phyloP scores from a whole-genome alignment of 2,888 invertebrate species.

The Ecliptopera silaceata region DNA sequence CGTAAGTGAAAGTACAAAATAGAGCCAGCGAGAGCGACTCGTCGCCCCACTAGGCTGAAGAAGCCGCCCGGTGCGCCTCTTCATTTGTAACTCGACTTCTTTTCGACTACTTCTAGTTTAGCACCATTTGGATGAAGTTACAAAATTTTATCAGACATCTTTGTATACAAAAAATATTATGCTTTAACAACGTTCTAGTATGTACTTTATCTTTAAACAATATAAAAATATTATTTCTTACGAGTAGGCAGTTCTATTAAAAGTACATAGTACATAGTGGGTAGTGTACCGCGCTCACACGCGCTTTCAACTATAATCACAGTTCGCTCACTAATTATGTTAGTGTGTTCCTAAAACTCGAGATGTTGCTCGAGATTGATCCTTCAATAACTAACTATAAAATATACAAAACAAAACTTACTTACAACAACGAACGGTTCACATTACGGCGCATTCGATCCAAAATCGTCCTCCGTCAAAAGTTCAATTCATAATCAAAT shows the following conservation, averaged over 20 bases:
- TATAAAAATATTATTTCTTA: constrained; percentile 80
- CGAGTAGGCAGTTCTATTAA: constrained; percentile 60
- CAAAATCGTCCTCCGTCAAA: constrained; percentile 61
- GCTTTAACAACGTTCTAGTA: constrained; percentile 66
- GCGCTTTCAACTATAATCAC: constrained; percentile 63
- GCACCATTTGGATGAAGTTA: constrained; percentile 74
- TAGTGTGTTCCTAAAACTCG: constrained; percentile 64
- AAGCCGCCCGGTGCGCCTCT: not conserved
- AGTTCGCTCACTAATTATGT: constrained; percentile 74
- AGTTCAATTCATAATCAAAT: constrained; percentile 58
- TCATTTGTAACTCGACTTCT: constrained; percentile 26
- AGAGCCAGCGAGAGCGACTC: not conserved
- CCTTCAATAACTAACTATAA: constrained; percentile 72
- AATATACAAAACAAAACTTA: constrained; percentile 71
- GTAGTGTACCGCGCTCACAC: constrained; percentile 32
- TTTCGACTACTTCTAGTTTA: constrained; percentile 55
- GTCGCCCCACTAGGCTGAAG: not conserved
- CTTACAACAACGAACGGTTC: constrained; percentile 64
- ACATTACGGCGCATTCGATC: constrained; percentile 54
- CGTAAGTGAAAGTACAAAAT: constrained; percentile 19
- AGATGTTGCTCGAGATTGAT: constrained; percentile 65
- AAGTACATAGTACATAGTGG: constrained; percentile 53
- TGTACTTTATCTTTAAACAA: constrained; percentile 77
- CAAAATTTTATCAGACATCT: constrained; percentile 51
- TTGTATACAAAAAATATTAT: constrained; percentile 67